phyloP scores from a whole-genome alignment of 1,140 invertebrate species.

The Drosophila navojoa region DNA sequence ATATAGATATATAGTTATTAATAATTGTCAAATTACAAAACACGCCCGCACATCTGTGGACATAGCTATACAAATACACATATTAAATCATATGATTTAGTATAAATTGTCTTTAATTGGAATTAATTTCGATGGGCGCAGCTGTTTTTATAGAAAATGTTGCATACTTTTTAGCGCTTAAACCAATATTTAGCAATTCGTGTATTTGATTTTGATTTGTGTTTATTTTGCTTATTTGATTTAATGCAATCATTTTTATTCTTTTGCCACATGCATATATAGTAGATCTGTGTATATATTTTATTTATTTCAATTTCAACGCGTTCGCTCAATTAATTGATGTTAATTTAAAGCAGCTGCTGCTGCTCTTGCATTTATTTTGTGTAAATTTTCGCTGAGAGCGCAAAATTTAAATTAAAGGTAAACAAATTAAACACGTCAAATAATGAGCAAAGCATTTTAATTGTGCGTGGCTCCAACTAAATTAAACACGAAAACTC shows the following conservation, averaged over 20 bases:
- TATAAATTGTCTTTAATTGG: constrained; percentile 36
- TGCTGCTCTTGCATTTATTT: not conserved
- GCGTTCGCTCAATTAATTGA: constrained; percentile 54
- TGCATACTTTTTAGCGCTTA: constrained; percentile 57
- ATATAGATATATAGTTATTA: too few species aligned
- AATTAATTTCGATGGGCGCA: constrained; percentile 34
- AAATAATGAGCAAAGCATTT: constrained; percentile 54
- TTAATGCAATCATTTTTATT: constrained; percentile 23
- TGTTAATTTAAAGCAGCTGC: constrained; percentile 64
- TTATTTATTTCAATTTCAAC: constrained; percentile 30
- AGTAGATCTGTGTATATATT: not conserved
- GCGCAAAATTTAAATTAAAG: constrained; percentile 43
- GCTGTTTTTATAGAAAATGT: constrained; percentile 31
- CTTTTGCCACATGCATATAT: not conserved
- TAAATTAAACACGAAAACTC: constrained; percentile 47
- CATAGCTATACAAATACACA: too few species aligned
- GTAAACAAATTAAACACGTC: constrained; percentile 55
- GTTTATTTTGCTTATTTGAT: constrained; percentile 47
- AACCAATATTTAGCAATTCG: constrained; percentile 52
- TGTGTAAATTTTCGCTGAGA: constrained; percentile 21
- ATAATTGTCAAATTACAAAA: too few species aligned
- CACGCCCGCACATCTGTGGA: too few species aligned
- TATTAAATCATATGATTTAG: constrained; percentile 11
- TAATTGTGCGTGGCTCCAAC: constrained; percentile 44
- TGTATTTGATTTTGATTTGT: constrained; percentile 56